Base-by-base conservation (phyloP, 2,888 invertebrate species). In the Melinopterus prodromus region DNA sequence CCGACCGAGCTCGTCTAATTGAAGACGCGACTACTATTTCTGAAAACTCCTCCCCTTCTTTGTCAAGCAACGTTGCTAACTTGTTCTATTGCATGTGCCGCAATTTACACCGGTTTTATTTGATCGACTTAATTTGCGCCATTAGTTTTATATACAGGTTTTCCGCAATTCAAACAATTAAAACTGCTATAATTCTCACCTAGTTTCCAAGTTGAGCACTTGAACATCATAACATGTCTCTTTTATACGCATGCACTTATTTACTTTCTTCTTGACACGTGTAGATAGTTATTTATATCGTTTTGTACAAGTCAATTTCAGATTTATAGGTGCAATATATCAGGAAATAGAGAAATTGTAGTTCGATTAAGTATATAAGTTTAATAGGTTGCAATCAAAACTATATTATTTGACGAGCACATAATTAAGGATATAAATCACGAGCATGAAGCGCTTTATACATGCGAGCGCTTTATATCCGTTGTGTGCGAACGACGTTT, bases 201-300 rank as follows among this genome's bases (percentile, higher is more conserved):
- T 53, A 1, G 7, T 53, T 53, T 12, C 53, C 1, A 53, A 9
- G 53, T 4, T 7, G 9, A 53, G 53, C 9, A 9, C 3, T 4
- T 7, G 9, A 53, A 6, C 9, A 53, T 53, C 53, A 53, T 53
- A 53, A 53, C 7, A 9, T 53, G 53, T 53, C 53, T 53, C 53
- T 53, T 53, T 53, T 7, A 9, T 53, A 53, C 53, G 53, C 53
- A 12, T 53, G 53, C 53, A 53, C 53, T 53, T 53, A 53, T 53
- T 53, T 53, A 53, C 53, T 53, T 53, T 53, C 53, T 53, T 53
- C 53, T 53, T 53, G 53, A 53, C 53, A 53, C 53, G 53, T 53
- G 53, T 53, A 53, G 53, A 53, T 53, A 53, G 5, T 53, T 53
- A 53, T 53, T 38, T 38, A 38, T 38, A 6, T 38, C 38, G 6